Percentiles rank a stretch among this genome's conserved stretches.
Evolutionary conservation across 2,113 vertebrate genomes (phyloP).

Genomic region (Albula glossodonta): DNA sequence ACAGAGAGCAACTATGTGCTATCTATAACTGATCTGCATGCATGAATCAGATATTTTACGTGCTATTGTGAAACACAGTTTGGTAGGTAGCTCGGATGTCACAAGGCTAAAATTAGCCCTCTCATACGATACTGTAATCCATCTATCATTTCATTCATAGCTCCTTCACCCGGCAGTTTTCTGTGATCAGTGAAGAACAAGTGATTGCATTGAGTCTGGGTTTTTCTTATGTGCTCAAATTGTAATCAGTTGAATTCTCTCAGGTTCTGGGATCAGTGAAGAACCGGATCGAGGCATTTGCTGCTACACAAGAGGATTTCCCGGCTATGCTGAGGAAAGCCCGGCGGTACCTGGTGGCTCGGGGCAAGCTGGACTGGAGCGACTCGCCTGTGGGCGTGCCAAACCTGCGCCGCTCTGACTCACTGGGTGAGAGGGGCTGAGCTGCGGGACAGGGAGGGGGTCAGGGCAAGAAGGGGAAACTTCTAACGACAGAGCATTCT

Average conservation of each 20-base stretch:
- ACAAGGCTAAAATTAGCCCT: neutral
- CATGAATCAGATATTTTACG: neutral
- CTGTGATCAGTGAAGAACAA: neutral
- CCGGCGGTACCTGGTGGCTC: conserved; percentile 88
- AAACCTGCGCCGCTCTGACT: conserved; percentile 77
- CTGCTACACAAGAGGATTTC: conserved; percentile 88
- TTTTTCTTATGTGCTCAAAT: too few relatives aligned
- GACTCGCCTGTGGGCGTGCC: conserved; percentile 69
- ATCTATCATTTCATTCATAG: neutral
- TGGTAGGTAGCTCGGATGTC: neutral
- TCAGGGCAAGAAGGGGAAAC: neutral
- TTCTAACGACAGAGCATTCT: too few relatives aligned
- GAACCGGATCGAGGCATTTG: conserved; percentile 92
- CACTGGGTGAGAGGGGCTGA: conserved; percentile 70
- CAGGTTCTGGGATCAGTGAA: conserved; percentile 95
- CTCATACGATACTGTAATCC: neutral
- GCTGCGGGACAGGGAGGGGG: neutral
- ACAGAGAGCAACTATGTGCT: neutral
- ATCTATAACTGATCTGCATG: neutral
- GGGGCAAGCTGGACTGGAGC: conserved; percentile 84
- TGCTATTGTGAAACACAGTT: neutral
- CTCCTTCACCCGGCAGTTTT: neutral
- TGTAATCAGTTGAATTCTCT: neutral
- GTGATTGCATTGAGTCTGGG: neutral
- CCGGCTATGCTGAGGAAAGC: conserved; percentile 87